These are phyloP conservation scores for Platyrinchus mystaceus DNA, from an alignment of 2,797 vertebrate species.

Conservation along the genomic window DNA sequence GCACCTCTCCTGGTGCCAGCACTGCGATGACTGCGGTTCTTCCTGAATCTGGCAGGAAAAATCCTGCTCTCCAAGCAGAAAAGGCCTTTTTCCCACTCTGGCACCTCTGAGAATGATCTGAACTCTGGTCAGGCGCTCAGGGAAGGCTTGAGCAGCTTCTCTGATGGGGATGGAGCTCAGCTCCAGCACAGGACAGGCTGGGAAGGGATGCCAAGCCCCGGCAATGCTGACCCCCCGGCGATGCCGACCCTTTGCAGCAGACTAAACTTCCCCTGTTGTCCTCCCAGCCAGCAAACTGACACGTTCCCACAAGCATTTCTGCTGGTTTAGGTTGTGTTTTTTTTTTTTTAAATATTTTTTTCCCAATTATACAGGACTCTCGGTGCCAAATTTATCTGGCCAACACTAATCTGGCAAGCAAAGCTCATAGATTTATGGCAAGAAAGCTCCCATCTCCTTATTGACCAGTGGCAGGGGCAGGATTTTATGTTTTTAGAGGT, in stretches of 20 bases:
- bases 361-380: background rate
- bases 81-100: background rate
- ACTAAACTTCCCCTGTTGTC: slow-evolving; percentile 1
- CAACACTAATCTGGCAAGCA: background rate
- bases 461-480: rapidly evolving
- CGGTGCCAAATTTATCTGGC: background rate
- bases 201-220: background rate
- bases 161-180: rapidly evolving
- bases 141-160: background rate
- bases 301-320: slow-evolving; percentile 7
- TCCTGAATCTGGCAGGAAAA: background rate
- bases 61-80: background rate
- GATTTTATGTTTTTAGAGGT: background rate
- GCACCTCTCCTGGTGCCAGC: rapidly evolving
- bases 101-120: background rate
- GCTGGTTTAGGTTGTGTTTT: background rate
- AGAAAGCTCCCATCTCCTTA: background rate
- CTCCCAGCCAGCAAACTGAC: slow-evolving; percentile 21
- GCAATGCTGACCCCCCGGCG: background rate
- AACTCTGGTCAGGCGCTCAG: background rate
- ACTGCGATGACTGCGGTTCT: rapidly evolving
- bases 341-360: background rate
- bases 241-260: background rate
- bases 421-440: background rate
- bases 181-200: background rate